phyloP scores from a whole-genome alignment of 2,113 vertebrate species.

The Melanostigma gelatinosum region DNA sequence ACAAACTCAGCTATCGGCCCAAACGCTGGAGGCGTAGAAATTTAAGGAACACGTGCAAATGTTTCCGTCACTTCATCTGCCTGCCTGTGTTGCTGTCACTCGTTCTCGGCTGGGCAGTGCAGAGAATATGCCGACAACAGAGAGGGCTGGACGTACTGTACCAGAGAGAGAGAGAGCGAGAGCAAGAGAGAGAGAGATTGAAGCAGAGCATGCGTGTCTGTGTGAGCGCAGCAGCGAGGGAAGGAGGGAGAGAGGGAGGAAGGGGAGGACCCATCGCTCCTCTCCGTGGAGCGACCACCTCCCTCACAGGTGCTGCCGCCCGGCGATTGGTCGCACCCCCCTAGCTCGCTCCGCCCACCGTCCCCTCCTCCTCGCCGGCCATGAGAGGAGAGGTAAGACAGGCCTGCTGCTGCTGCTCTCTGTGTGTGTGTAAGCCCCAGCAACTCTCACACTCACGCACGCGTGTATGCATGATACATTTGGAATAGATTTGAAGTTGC shows the following conservation, averaged over 20 bases:
- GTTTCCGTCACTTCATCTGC: background rate
- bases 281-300: conserved; percentile 44
- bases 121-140: conserved; percentile 42
- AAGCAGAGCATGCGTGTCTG: background rate
- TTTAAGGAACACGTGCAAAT: conserved; percentile 22
- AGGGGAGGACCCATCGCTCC: conserved; percentile 20
- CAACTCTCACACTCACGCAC: background rate
- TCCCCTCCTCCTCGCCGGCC: conserved; percentile 54
- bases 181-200: background rate
- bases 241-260: background rate
- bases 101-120: conserved; percentile 11
- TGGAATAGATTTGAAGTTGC: conserved; percentile 27
- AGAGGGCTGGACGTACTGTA: conserved; percentile 52
- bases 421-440: too few species aligned
- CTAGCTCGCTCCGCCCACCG: conserved; percentile 69
- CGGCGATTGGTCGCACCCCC: conserved; percentile 84
- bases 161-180: conserved; percentile 16
- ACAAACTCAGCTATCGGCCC: background rate
- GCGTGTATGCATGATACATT: conserved; percentile 19
- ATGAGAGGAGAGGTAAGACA: conserved; percentile 48
- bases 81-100: conserved; percentile 3
- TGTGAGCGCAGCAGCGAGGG: background rate
- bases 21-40: background rate
- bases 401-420: conserved; percentile 4
- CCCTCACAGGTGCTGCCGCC: conserved; percentile 62